phyloP scores from a whole-genome alignment of 2,113 vertebrate species.

The Tachuris rubrigastra region DNA sequence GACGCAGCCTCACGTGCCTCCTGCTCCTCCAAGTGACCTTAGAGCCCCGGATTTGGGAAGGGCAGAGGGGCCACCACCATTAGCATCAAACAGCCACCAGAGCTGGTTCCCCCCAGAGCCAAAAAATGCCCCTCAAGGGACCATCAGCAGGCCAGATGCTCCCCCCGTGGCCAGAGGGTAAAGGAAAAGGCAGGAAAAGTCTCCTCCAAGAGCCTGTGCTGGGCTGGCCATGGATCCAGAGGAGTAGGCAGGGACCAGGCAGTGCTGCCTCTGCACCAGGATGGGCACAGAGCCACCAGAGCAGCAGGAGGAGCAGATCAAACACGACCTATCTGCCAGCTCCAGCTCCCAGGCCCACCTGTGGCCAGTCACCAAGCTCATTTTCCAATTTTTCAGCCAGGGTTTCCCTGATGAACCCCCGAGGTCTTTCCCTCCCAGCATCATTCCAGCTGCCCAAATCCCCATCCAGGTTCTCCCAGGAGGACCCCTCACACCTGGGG shows the following conservation, averaged over 20 bases:
- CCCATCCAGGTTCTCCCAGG: background rate
- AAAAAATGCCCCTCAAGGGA: background rate
- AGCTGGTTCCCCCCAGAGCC: rapidly evolving
- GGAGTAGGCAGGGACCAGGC: background rate
- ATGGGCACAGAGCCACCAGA: rapidly evolving
- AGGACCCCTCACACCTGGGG: rapidly evolving
- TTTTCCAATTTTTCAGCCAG: background rate
- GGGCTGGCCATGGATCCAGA: rapidly evolving
- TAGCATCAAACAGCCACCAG: background rate
- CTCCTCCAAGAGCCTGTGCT: background rate
- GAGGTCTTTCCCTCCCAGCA: background rate
- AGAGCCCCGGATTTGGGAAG: background rate
- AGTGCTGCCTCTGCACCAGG: background rate
- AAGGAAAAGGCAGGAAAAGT: background rate
- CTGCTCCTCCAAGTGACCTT: background rate
- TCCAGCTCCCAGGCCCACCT: background rate
- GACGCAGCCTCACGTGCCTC: background rate
- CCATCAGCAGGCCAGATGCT: rapidly evolving
- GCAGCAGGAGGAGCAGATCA: background rate
- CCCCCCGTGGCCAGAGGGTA: rapidly evolving
- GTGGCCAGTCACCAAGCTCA: background rate
- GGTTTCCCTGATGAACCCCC: background rate
- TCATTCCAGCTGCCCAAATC: rapidly evolving
- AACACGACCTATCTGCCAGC: rapidly evolving
- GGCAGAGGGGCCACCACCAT: rapidly evolving